phyloP scores from a whole-genome alignment of 2,113 vertebrate genomes.

The Coryphaenoides rupestris region DNA sequence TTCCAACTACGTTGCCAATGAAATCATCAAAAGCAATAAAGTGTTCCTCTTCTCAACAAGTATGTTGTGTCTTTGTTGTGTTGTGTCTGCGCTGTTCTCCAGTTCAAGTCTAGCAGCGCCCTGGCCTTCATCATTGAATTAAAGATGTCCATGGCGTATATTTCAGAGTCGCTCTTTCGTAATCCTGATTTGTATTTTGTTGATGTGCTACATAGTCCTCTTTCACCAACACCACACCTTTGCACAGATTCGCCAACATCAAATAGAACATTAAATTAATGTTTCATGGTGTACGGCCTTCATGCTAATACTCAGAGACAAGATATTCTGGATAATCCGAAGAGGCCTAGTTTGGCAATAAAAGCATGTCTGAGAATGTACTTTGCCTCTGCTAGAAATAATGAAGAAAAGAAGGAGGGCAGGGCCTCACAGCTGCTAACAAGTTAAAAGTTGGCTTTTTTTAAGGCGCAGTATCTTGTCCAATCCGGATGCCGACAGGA shows the following conservation, averaged over 20 bases:
- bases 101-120: too few relatives aligned
- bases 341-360: constrained; percentile 32
- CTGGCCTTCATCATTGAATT: too few relatives aligned
- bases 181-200: too few relatives aligned
- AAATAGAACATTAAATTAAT: too few relatives aligned
- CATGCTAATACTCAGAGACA: constrained; percentile 45
- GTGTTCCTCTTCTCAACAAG: too few relatives aligned
- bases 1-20: too few relatives aligned
- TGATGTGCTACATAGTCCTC: not conserved
- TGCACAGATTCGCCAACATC: constrained; percentile 20
- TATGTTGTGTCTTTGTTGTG: too few relatives aligned
- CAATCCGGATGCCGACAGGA: constrained; percentile 50
- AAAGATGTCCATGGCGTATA: too few relatives aligned
- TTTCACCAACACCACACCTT: constrained; percentile 24
- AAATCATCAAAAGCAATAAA: too few relatives aligned
- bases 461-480: constrained; percentile 38
- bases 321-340: constrained; percentile 7
- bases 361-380: constrained; percentile 2
- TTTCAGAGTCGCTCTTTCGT: too few relatives aligned
- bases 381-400: constrained; percentile 49
- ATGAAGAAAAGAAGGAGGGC: constrained; percentile 22
- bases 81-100: too few relatives aligned
- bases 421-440: constrained; percentile 44
- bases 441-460: constrained; percentile 41
- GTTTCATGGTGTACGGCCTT: constrained; percentile 39